Evolutionary conservation across 2,888 invertebrate genomes (phyloP), one percentile per base, ranked within the genome.

Genomic region (Eudasyphora cyanicolor): DNA sequence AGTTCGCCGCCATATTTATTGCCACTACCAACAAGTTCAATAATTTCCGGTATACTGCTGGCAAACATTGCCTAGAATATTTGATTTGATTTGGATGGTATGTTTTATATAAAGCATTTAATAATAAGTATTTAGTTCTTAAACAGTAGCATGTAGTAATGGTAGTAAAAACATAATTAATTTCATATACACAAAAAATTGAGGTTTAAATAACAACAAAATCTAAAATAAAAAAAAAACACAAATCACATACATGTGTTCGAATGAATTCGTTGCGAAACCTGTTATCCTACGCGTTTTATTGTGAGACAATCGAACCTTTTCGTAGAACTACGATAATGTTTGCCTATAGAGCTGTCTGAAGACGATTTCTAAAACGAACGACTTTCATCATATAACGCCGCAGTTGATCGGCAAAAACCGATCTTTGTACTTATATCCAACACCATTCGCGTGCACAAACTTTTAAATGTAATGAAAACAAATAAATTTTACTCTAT

Each of bases 41-140:
- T 98, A 94, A 99, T 98, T 96, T 99, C 99, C 93, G 99, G 99
- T 94, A 99, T 98, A 96, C 98, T 98, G 96, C 98, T 98, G 95
- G 99, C 98, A 97, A 99, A 99, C 96, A 99, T 98, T 94, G 98
- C 99, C 98, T 98, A 96, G 94, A 96, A 92, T 81, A 79, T 84
- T n/a, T 71, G 62, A 6, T 91, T 90, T 88, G 86, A 69, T 76
- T 85, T 82, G 76, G 69, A 85, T 84, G 60, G 76, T 81, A 75
- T 80, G 35, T 24, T 79, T 76, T 60, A 60, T 32, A 21, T 45
- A 76, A 38, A 60, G 32, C 51, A 69, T 27, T 45, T 64, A 54
- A 32, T 64, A 76, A 76, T 62, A 54, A 27, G 24, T 75, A 38
- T 70, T 62, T 42, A 21, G n/a, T 32, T 32, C 14, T 38, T 77